Percentiles rank a stretch among this genome's conserved stretches.
Conservation (phyloP, 2,113 vertebrate species). For the Pipa parva region DNA sequence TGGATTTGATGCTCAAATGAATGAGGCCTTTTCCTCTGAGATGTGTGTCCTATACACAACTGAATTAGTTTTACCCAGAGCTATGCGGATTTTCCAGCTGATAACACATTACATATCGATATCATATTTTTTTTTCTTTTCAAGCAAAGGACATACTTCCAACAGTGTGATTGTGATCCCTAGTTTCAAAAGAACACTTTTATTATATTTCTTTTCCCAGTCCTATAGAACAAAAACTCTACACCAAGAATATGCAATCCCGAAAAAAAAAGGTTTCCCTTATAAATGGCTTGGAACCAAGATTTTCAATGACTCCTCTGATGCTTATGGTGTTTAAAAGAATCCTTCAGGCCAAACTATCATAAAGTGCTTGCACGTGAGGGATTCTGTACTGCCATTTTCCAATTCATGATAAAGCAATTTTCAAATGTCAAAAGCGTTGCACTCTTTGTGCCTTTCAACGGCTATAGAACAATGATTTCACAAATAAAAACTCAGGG, state of each 20-base stretch:
- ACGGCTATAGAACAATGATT: not conserved
- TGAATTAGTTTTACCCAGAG: not conserved
- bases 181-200: conserved; percentile 19
- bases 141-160: conserved; percentile 21
- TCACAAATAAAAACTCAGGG: not conserved
- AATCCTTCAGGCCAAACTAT: not conserved
- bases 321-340: conserved; percentile 19
- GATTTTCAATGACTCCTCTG: conserved; percentile 11
- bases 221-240: not conserved
- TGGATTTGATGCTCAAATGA: not conserved
- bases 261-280: conserved; percentile 6
- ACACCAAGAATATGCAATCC: not conserved
- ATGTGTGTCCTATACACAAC: not conserved
- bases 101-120: conserved; percentile 15
- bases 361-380: not conserved
- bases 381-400: not conserved
- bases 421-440: not conserved
- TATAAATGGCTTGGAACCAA: not conserved
- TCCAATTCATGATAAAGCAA: not conserved
- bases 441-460: not conserved
- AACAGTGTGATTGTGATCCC: conserved; percentile 13
- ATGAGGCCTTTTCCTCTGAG: not conserved
- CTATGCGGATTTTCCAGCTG: conserved; percentile 1
- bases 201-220: conserved; percentile 15
- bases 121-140: conserved; percentile 25